phyloP scores from a whole-genome alignment of 2,797 vertebrate species.

The Tragopan temminckii region DNA sequence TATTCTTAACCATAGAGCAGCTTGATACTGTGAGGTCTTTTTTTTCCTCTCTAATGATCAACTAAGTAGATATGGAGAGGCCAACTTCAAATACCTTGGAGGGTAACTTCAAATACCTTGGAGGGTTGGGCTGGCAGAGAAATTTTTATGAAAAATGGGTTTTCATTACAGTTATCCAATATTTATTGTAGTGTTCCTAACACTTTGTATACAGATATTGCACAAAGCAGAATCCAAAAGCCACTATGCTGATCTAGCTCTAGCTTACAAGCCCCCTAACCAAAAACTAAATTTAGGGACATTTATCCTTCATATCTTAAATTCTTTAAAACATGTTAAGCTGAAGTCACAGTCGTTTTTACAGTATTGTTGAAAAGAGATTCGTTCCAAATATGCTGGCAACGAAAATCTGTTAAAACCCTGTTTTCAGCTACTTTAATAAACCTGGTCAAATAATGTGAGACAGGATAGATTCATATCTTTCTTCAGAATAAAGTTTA shows the following conservation, averaged over 20 bases:
- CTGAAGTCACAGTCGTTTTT: neutral
- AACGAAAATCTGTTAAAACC: neutral
- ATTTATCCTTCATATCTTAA: neutral
- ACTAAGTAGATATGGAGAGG: neutral
- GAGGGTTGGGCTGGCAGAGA: neutral
- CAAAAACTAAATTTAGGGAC: neutral
- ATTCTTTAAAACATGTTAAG: neutral
- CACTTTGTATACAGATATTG: neutral
- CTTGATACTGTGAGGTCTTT: neutral
- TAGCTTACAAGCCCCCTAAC: neutral
- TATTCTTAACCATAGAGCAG: neutral
- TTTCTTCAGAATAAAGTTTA: neutral
- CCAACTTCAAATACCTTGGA: neutral
- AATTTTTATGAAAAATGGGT: neutral
- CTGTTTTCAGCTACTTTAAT: neutral
- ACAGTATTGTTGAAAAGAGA: neutral
- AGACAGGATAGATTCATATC: fast-evolving
- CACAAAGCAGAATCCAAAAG: neutral
- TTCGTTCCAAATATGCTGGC: neutral
- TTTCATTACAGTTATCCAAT: neutral
- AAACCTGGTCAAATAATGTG: neutral
- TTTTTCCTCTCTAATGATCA: neutral
- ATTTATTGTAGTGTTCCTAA: constrained; percentile 5
- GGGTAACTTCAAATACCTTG: neutral
- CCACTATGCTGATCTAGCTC: neutral